Evolutionary conservation across 2,888 invertebrate genomes (phyloP).

Genomic region (Biston stratarius): DNA sequence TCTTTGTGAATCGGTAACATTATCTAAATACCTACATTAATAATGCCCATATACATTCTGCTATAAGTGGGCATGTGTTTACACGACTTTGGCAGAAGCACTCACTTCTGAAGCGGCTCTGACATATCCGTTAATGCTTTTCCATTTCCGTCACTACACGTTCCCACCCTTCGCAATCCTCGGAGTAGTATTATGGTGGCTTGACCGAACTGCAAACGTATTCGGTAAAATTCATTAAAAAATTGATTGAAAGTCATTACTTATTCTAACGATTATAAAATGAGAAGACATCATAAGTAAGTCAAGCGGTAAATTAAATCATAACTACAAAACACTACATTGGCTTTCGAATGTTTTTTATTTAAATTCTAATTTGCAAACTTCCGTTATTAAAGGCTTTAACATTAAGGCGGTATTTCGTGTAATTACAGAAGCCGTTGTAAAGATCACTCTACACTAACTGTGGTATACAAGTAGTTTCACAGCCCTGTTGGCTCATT

Average conservation of each 20-base stretch:
- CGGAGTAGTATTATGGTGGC: conserved; percentile 53
- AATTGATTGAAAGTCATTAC: conserved; percentile 15
- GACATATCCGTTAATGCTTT: conserved; percentile 87
- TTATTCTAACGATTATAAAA: conserved; percentile 18
- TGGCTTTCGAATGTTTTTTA: conserved; percentile 25
- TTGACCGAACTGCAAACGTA: conserved; percentile 61
- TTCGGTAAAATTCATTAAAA: background rate
- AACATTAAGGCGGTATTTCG: conserved; percentile 70
- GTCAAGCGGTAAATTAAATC: conserved; percentile 13
- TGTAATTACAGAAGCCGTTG: conserved; percentile 71
- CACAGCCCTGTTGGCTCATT: no score
- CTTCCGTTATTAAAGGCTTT: conserved; percentile 38
- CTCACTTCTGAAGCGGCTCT: conserved; percentile 83
- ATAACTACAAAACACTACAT: conserved; percentile 12
- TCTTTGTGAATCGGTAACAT: background rate
- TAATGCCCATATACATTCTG: conserved; percentile 23
- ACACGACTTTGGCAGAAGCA: conserved; percentile 84
- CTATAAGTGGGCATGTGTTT: conserved; percentile 64
- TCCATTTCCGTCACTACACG: conserved; percentile 79
- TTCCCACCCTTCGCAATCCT: conserved; percentile 52
- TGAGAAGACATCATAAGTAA: conserved; percentile 14
- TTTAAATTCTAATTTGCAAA: conserved; percentile 34
- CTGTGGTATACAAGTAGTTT: no score
- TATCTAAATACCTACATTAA: background rate
- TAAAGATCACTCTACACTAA: conserved; percentile 34